phyloP scores from a whole-genome alignment of 2,113 vertebrate genomes.

The Fregata magnificens region DNA sequence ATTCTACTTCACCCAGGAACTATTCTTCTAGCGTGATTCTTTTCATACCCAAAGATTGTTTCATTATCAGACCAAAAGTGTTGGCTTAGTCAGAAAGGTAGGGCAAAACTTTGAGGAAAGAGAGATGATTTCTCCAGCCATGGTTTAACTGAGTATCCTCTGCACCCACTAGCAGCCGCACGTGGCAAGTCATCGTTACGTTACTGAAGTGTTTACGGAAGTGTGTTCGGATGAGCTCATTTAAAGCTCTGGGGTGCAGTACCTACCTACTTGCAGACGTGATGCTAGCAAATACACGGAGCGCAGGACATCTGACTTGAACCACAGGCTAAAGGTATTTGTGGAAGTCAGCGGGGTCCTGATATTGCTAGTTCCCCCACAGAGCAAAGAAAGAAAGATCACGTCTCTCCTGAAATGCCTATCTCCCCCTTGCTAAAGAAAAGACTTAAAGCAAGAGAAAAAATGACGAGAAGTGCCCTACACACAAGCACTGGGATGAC shows the following conservation, averaged over 20 bases:
- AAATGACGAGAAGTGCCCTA: neutral
- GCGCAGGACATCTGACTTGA: neutral
- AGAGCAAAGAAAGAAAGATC: neutral
- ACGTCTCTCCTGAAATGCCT: neutral
- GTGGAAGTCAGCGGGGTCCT: accelerated
- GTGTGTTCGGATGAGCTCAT: accelerated
- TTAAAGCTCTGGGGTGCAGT: neutral
- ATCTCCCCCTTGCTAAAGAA: neutral
- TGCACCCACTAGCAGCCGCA: accelerated
- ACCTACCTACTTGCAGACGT: neutral
- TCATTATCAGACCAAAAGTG: neutral
- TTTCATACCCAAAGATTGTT: too few species aligned
- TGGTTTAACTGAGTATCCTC: accelerated
- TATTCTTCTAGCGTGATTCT: neutral
- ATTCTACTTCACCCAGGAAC: neutral
- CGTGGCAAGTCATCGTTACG: accelerated
- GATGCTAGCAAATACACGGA: neutral
- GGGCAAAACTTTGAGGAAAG: neutral
- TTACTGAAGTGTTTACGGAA: neutral
- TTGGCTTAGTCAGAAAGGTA: neutral
- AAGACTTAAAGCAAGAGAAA: neutral
- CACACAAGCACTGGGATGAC: too few species aligned
- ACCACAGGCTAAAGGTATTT: too few species aligned
- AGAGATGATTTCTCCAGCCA: too few species aligned
- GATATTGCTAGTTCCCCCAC: too few species aligned